These are phyloP conservation scores for Oncorhynchus clarkii DNA, from an alignment of 2,113 vertebrate genomes.

Conservation along the genomic window DNA sequence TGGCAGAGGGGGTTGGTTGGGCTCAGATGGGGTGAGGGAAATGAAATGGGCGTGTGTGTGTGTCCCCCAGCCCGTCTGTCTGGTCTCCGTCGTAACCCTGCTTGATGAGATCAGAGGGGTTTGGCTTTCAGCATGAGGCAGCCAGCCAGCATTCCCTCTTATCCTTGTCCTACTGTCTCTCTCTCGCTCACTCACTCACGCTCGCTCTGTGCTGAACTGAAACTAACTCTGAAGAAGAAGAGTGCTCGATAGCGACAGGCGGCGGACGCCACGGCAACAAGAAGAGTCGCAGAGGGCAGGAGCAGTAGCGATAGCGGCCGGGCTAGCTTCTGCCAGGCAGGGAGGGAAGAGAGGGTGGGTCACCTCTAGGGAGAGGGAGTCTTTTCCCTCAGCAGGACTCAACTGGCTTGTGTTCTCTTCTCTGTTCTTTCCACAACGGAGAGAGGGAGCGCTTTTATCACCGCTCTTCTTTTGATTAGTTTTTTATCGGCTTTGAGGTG, in stretches of 20 bases:
- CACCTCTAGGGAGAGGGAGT: conserved; percentile 55
- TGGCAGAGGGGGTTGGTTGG: conserved; percentile 33
- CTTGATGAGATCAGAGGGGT: conserved; percentile 74
- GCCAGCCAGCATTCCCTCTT: conserved; percentile 23
- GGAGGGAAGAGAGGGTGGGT: conserved; percentile 48
- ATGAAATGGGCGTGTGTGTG: conserved; percentile 48
- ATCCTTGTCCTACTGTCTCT: conserved; percentile 12
- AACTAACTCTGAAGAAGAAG: conserved; percentile 17
- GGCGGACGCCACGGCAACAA: neutral
- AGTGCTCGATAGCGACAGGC: conserved; percentile 3
- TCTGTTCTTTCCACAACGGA: conserved; percentile 1
- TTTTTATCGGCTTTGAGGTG: conserved; percentile 18
- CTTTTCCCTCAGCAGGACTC: conserved; percentile 47
- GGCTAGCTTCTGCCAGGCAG: conserved; percentile 67
- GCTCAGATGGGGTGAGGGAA: conserved; percentile 44
- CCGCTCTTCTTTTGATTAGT: neutral
- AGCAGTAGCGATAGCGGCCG: conserved; percentile 63
- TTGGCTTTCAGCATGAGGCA: conserved; percentile 64
- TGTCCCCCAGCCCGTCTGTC: conserved; percentile 44
- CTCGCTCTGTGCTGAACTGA: conserved; percentile 51
- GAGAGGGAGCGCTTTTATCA: neutral
- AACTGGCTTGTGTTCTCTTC: conserved; percentile 32
- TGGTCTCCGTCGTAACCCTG: conserved; percentile 53
- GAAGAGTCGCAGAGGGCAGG: conserved; percentile 28
- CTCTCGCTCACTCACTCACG: neutral